Evolutionary conservation across 2,797 vertebrate species (phyloP).

Genomic region (Bradypus variegatus): DNA sequence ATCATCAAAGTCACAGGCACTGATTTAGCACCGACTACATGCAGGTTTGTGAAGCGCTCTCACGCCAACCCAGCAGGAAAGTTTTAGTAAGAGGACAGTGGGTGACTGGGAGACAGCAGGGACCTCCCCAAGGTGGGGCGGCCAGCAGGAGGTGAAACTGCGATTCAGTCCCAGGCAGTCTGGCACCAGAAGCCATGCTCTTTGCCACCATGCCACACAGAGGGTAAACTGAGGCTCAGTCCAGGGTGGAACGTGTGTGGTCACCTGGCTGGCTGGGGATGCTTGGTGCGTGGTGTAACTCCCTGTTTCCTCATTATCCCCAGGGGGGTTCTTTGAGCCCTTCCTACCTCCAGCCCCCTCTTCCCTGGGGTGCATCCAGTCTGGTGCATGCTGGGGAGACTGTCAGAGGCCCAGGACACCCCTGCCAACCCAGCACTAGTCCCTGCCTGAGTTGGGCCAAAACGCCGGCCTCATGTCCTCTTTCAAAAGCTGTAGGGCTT

Average conservation of each 20-base stretch:
- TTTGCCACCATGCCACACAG: neutral
- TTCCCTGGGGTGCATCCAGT: neutral
- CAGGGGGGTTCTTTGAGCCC: neutral
- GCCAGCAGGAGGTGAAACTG: too few species aligned
- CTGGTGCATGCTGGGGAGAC: neutral
- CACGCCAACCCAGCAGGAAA: too few species aligned
- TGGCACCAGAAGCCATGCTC: accelerated
- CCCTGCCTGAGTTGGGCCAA: too few species aligned
- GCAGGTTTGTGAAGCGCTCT: too few species aligned
- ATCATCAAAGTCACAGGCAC: neutral
- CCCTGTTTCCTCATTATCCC: neutral
- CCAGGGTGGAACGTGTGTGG: neutral
- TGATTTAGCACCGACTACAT: neutral
- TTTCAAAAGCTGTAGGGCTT: too few species aligned
- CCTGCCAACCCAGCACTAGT: neutral
- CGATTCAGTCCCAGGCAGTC: neutral
- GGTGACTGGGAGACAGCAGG: neutral
- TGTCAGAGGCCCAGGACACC: neutral
- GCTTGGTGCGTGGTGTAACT: neutral
- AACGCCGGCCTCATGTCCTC: neutral
- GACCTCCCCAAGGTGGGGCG: neutral
- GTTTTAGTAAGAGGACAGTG: too few species aligned
- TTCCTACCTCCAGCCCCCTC: neutral
- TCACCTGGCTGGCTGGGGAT: neutral
- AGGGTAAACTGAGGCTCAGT: neutral